A percentile compares a stretch with the other conserved stretches of the same genome.
These are phyloP conservation scores for Eupithecia pulchellata DNA, from an alignment of 2,888 invertebrate genomes.

Conservation along the genomic window DNA sequence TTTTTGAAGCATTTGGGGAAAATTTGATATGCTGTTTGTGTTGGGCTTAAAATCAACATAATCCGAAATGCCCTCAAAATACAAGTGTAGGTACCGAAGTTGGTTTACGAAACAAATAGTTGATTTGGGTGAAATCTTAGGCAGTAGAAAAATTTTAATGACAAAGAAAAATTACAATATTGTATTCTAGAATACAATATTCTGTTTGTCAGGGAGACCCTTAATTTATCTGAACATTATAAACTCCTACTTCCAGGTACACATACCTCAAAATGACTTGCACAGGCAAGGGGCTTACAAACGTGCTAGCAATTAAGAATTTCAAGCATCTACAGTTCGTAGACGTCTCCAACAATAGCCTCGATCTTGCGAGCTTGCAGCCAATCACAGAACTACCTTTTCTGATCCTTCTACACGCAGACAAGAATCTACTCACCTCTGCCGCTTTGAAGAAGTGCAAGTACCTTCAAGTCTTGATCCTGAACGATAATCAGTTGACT, in stretches of 20 bases:
- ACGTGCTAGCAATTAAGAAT: constrained; percentile 76
- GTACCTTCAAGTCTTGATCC: constrained; percentile 86
- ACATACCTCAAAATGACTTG: constrained; percentile 85
- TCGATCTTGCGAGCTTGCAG: constrained; percentile 78
- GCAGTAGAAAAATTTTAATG: no score
- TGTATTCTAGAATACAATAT: no score
- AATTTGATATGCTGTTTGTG: no score
- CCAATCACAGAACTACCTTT: constrained; percentile 80
- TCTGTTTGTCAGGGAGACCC: neutral
- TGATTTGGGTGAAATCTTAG: no score
- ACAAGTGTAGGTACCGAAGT: no score
- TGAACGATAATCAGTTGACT: constrained; percentile 83
- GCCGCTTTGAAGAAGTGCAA: constrained; percentile 79
- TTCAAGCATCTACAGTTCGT: constrained; percentile 85
- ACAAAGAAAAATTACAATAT: no score
- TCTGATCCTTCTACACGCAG: constrained; percentile 84
- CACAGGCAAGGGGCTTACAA: constrained; percentile 78
- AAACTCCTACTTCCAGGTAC: constrained; percentile 68
- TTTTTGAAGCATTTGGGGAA: no score
- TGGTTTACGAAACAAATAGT: no score
- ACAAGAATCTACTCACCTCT: constrained; percentile 80
- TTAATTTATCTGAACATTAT: neutral
- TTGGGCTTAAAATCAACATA: no score
- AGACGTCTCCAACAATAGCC: constrained; percentile 83
- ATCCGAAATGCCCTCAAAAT: no score